A percentile compares a stretch with the other conserved stretches of the same genome.
phyloP scores from a whole-genome alignment of 2,113 vertebrate genomes.

The Petrocephalus zakoni region DNA sequence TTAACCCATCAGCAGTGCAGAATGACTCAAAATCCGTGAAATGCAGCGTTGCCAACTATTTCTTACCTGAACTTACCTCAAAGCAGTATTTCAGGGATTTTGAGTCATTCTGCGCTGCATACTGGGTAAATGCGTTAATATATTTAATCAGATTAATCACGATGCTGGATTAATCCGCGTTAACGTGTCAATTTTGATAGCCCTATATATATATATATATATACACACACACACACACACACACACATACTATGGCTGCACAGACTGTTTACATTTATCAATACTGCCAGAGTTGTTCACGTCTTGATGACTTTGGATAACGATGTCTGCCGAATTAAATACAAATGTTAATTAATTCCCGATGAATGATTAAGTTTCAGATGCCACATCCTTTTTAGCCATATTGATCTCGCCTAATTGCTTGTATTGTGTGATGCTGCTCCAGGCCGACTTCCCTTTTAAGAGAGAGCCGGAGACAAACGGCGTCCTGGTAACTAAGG shows the following conservation, averaged over 20 bases:
- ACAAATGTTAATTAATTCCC: conserved; percentile 9
- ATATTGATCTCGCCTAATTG: background rate
- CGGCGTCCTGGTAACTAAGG: background rate
- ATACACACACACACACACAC: no score
- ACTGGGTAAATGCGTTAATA: no score
- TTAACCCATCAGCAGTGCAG: no score
- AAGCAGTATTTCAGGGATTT: no score
- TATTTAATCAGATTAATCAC: no score
- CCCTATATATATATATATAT: background rate
- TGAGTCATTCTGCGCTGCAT: no score
- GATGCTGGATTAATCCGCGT: no score
- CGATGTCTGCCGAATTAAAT: background rate
- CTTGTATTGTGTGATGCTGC: background rate
- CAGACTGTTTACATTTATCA: background rate
- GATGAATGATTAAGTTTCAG: background rate
- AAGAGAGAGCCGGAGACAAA: background rate
- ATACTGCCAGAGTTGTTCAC: background rate
- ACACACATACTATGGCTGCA: background rate
- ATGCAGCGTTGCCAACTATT: no score
- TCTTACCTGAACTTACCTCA: no score
- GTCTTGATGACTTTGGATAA: background rate
- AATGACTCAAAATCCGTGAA: no score
- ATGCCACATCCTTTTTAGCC: background rate
- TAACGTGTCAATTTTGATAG: no score
- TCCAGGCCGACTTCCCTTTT: background rate